Conservation (phyloP, 2,888 invertebrate genomes). For the Machimus rusticus region DNA sequence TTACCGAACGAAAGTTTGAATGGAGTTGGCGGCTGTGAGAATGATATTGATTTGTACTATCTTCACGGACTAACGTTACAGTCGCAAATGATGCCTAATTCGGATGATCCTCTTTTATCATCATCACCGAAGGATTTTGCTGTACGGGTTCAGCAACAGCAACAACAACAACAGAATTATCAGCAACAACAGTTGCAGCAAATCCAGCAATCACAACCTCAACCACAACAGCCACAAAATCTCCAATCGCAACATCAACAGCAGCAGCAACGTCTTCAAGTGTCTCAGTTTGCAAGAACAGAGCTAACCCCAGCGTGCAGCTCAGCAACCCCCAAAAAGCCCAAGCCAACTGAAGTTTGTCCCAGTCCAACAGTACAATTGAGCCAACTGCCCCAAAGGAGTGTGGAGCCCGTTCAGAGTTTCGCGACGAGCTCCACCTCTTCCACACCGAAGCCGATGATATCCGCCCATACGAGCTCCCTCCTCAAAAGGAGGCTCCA, state of each 20-base stretch:
- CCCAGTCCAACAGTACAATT: background rate
- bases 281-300: constrained; percentile 50
- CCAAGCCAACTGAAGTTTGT: constrained; percentile 44
- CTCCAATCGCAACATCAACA: constrained; percentile 39
- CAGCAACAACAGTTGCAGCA: constrained; percentile 47
- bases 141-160: constrained; percentile 50
- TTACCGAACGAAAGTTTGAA: constrained; percentile 78
- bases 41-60: constrained; percentile 63
- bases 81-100: constrained; percentile 87
- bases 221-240: background rate
- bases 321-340: constrained; percentile 32
- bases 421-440: constrained; percentile 48
- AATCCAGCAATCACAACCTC: constrained; percentile 46
- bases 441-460: background rate
- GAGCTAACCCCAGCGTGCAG: constrained; percentile 51
- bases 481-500: constrained; percentile 60
- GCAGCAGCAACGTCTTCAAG: constrained; percentile 36
- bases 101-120: constrained; percentile 83
- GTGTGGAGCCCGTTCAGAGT: background rate
- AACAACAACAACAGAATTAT: constrained; percentile 3
- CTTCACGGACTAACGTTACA: constrained; percentile 68
- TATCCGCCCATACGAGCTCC: constrained; percentile 54
- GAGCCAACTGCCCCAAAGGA: background rate
- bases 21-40: constrained; percentile 64
- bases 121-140: constrained; percentile 83